Evolutionary conservation across 1,140 invertebrate species (phyloP), one percentile per base, ranked within the genome.

Genomic region (Triops longicaudatus): DNA sequence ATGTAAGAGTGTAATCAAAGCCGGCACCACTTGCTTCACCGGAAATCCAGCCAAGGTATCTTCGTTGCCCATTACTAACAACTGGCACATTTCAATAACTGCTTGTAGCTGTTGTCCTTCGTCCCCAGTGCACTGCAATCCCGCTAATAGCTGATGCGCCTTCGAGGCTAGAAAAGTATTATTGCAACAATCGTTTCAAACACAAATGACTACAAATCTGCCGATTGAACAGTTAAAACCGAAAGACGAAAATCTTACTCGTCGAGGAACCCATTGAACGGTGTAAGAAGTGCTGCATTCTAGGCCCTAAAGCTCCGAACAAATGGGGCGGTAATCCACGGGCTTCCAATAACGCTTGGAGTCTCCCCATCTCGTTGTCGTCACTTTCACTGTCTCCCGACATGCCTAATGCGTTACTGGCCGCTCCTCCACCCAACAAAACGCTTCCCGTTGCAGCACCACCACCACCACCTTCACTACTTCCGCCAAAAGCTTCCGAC

Each of bases 61-160:
- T 86, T 99, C 98, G 84, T 99, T 99, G 75, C 98, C 97, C 96
- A 99, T 98, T 1, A 99, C 96, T 41, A 99, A 87, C 83, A 99
- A 90, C 87, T 99, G 95, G 82, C 97, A 98, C 95, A 99, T 98
- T 86, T 99, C 97, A 78, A 98, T 98, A 5, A 96, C 96, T 2
- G 97, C 95, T 82, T 98, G 96, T 74, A 98, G 84, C 84, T 99
- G 97, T 82, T 98, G 95, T 27, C 95, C 95, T 83, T 99, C 97
- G 85, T 99, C 97, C 7, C 94, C 93, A 11, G 89, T 90, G 0
- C 96, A 93, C 84, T 98, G 96, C 74, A 99, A 86, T 1, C 96
- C 78, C 10, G 50, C 63, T 14, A 99, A 84, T 26, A 99, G 86
- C 82, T 98, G 95, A 82, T 97, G 95, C 0, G 95, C 96, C 89